Percentiles rank a stretch among this genome's conserved stretches.
Conservation (phyloP, 2,797 vertebrate genomes). For the Cichlasoma orientale region DNA sequence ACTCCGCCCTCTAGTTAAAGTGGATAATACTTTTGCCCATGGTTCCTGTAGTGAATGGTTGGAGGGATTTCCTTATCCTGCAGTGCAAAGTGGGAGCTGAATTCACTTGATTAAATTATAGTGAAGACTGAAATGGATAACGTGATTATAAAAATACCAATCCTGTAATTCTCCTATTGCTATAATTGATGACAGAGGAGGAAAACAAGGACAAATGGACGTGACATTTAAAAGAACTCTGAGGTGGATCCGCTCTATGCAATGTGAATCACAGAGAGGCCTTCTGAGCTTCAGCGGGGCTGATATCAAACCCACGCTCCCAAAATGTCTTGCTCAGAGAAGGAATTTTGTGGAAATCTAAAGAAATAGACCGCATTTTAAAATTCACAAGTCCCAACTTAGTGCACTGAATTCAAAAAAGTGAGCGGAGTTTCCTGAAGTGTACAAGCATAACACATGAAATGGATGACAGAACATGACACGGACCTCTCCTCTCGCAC, state of each 20-base stretch:
- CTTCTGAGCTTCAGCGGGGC: slow-evolving; percentile 4
- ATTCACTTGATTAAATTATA: slow-evolving; percentile 52
- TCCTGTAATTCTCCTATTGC: slow-evolving; percentile 34
- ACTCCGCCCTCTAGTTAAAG: not conserved
- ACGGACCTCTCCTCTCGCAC: slow-evolving; percentile 34
- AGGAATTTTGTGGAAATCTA: not conserved
- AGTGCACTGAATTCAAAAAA: slow-evolving; percentile 19
- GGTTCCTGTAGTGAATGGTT: slow-evolving; percentile 11
- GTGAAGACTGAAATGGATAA: slow-evolving; percentile 43
- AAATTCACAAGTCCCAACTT: slow-evolving; percentile 21
- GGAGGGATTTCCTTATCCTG: slow-evolving; percentile 7
- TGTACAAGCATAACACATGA: slow-evolving; percentile 41
- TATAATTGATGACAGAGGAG: slow-evolving; percentile 40
- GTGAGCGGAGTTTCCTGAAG: slow-evolving; percentile 28
- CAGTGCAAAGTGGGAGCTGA: slow-evolving; percentile 8
- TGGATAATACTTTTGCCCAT: not conserved
- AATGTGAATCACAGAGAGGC: slow-evolving; percentile 19
- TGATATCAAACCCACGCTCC: not conserved
- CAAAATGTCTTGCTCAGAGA: slow-evolving; percentile 5
- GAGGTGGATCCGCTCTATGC: slow-evolving; percentile 37
- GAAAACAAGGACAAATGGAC: slow-evolving; percentile 55
- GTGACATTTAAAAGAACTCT: slow-evolving; percentile 65
- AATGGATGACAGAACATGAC: slow-evolving; percentile 51
- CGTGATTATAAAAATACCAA: slow-evolving; percentile 59
- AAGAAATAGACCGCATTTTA: slow-evolving; percentile 4